phyloP scores from a whole-genome alignment of 2,888 invertebrate genomes.

The Catocala sponsa region DNA sequence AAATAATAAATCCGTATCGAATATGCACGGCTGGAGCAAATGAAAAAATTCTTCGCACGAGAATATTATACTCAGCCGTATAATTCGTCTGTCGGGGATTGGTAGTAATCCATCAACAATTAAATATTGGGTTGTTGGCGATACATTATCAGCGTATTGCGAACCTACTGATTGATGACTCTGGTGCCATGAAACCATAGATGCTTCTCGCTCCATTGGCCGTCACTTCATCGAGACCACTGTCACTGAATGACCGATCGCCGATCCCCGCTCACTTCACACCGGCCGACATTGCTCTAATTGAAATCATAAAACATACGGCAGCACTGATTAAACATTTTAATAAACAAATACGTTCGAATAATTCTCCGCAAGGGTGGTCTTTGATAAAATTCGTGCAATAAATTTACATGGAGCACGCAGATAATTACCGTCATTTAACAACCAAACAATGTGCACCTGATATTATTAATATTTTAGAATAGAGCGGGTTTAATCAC shows the following conservation, averaged over 20 bases:
- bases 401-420: conserved; percentile 65
- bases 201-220: conserved; percentile 64
- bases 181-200: conserved; percentile 72
- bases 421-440: conserved; percentile 70
- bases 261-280: conserved; percentile 58
- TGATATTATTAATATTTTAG: conserved; percentile 75
- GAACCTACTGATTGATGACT: conserved; percentile 81
- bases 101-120: conserved; percentile 83
- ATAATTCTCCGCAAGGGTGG: conserved; percentile 56
- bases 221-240: conserved; percentile 67
- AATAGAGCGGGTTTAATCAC: conserved; percentile 71
- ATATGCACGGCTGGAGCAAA: conserved; percentile 80
- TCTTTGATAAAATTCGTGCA: conserved; percentile 61
- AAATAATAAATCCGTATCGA: conserved; percentile 86
- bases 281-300: conserved; percentile 49
- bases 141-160: conserved; percentile 82
- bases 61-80: conserved; percentile 62
- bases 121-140: conserved; percentile 82
- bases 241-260: conserved; percentile 77
- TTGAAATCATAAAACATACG: conserved; percentile 48
- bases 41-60: conserved; percentile 64
- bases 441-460: conserved; percentile 73
- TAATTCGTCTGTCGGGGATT: conserved; percentile 68
- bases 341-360: conserved; percentile 57
- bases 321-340: conserved; percentile 48